Evolutionary conservation across 1,140 invertebrate genomes (phyloP), one percentile per base, ranked within the genome.

Genomic region (Heterodera schachtii): DNA sequence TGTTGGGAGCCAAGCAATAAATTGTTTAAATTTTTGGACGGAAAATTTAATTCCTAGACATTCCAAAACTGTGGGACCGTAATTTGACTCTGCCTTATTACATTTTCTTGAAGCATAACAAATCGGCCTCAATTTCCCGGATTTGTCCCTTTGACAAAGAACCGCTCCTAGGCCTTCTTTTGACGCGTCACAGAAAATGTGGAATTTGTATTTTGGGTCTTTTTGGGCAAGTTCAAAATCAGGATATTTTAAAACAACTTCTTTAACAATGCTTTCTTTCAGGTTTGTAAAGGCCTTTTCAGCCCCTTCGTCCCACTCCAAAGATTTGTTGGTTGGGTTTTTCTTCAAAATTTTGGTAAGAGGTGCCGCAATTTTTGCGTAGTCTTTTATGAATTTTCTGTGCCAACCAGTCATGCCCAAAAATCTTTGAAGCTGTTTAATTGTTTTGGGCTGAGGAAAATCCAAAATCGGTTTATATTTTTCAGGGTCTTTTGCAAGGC

Each of bases 401-500:
- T 90, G 90, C 79, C 90, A 92, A 64, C 89, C 88, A 57, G 89
- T 82, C 47, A 92, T 82, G 3, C 92, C 92, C 1, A 92, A 66
- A 81, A 92, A 92, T 46, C 86, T 43, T 70, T 90, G 81, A 0
- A 92, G 47, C 66, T 91, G 87, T 64, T 90, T 88, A 6, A 86
- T 78, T 80, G 81, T 90, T 70, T 76, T 86, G 9, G 90, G 91
- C 69, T 16, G 31, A 13, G 82, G 82, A 52, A 90, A 85, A 5
- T 88, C 77, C 13, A 66, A 52, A 16, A 91, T 87, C 21, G 85
- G 87, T 64, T 82, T 60, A 0, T 91, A 82, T 83, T 91, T 91
- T 6, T 86, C 85, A 71, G 86, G 87, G 64, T 91, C 89, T 49
- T 88, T 83, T 64, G 87, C 87, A 1, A 91, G 75, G 3, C 90